Conservation (phyloP, 2,888 invertebrate species). For the Dryobota labecula region DNA sequence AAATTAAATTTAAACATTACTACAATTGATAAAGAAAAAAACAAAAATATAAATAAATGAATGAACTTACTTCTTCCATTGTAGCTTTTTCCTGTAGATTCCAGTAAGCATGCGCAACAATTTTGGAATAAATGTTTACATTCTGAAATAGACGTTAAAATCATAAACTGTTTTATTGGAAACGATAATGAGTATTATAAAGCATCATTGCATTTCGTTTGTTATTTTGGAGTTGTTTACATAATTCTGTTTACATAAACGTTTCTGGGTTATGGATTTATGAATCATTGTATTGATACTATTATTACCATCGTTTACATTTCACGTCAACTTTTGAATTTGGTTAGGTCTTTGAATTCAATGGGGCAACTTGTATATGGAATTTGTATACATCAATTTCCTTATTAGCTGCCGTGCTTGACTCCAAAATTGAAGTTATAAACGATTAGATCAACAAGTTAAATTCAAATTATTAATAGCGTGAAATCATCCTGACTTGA, state of each 20-base stretch:
- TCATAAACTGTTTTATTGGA: constrained; percentile 56
- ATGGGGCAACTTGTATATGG: background rate
- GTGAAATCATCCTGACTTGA: background rate
- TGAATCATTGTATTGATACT: constrained; percentile 26
- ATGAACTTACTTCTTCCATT: constrained; percentile 98
- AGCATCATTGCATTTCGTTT: constrained; percentile 32
- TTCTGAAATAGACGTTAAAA: constrained; percentile 65
- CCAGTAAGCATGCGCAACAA: constrained; percentile 84
- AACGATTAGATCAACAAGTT: background rate
- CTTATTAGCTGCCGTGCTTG: background rate
- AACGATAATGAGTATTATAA: constrained; percentile 39
- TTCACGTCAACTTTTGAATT: constrained; percentile 8
- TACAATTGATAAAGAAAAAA: background rate
- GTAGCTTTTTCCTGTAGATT: constrained; percentile 95
- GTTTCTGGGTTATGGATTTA: constrained; percentile 27
- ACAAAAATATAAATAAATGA: constrained; percentile 12
- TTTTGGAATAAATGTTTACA: constrained; percentile 70
- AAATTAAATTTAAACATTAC: constrained; percentile 13
- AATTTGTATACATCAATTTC: constrained; percentile 7
- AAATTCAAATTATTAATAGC: background rate
- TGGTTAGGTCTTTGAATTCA: constrained; percentile 26
- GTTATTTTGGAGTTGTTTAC: constrained; percentile 43
- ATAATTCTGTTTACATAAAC: constrained; percentile 40
- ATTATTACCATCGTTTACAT: background rate
- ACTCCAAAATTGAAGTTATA: background rate